Base-by-base conservation (phyloP, 2,797 vertebrate genomes). In the Lepilemur ruficaudatus region DNA sequence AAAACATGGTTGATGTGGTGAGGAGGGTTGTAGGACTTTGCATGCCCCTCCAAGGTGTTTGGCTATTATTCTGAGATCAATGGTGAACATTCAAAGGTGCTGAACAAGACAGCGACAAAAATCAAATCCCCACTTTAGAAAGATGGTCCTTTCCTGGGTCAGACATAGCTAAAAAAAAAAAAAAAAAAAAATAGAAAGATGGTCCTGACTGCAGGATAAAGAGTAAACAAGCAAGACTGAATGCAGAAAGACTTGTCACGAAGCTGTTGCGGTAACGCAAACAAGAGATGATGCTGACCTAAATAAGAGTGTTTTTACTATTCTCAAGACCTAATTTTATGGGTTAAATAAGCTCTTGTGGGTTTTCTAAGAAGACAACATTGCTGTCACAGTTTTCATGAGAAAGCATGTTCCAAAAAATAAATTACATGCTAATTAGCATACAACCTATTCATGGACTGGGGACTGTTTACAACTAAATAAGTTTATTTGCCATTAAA, bases 371-470 rank as follows among this genome's bases (percentile, higher is more conserved):
- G 89, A 94, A 97, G 95, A 55, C 20, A 93, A 91, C 28, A 84
- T 38, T 75, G 46, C 52, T 59, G 23, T 79, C 65, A 70, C 5
- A 90, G 59, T 72, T 93, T 96, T 89, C 69, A 86, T 12, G 17
- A 73, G 38, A 94, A 95, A 95, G 12, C 22, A 94, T n/a, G 57
- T 93, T 93, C 78, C 78, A 94, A 96, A 93, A 25, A 91, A 85
- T 22, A 63, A 89, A 89, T 93, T 57, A 96, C n/a, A 83, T 52
- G 79, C 22, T 35, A 69, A 81, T 70, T 72, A 96, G 70, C 75
- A 97, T 15, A 93, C 20, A 89, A 95, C 12, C 41, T 94, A 80
- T 81, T 80, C 4, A 12, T 61, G 67, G 6, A 89, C 65, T 95
- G 35, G 38, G 30, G 81, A 85, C n/a, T 63, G 28, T 93, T 93